A percentile compares a stretch with the other conserved stretches of the same genome.
Evolutionary conservation across 2,888 invertebrate species (phyloP).

Genomic region (Monoplex corrugatus): DNA sequence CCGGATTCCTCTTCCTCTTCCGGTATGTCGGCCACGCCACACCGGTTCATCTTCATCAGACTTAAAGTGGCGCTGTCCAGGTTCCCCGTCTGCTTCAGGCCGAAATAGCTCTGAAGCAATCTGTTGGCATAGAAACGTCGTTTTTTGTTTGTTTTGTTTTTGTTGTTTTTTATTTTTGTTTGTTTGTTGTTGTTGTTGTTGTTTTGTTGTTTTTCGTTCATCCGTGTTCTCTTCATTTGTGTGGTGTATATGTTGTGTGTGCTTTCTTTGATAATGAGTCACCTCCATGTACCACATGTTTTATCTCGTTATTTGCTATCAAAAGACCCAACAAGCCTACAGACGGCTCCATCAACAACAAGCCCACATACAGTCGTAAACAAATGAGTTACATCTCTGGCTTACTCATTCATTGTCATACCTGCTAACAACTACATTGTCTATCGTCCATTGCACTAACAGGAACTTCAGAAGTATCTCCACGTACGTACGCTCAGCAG

Average conservation of each 20-base stretch:
- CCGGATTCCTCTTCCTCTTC: not conserved
- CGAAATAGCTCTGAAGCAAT: conserved; percentile 44
- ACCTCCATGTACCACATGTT: no score
- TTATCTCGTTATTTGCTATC: no score
- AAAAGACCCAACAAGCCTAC: no score
- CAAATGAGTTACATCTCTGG: no score
- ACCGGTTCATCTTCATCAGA: conserved; percentile 39
- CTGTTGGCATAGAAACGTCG: not conserved
- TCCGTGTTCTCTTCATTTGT: not conserved
- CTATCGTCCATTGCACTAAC: no score
- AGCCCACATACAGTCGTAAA: not conserved
- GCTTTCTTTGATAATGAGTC: no score
- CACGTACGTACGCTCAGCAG: no score
- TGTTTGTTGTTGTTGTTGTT: not conserved
- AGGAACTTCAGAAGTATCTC: no score
- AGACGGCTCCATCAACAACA: not conserved
- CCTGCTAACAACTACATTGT: no score
- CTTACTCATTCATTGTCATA: not conserved
- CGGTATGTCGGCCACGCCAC: conserved; percentile 44
- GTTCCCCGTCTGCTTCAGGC: conserved; percentile 37
- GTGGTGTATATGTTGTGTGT: not conserved
- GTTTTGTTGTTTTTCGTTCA: not conserved
- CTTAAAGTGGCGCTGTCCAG: not conserved
- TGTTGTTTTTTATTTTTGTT: not conserved
- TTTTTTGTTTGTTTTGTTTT: no score